Percentiles rank a stretch among this genome's conserved stretches.
Evolutionary conservation across 2,797 vertebrate species (phyloP).

Genomic region (Emys orbicularis): DNA sequence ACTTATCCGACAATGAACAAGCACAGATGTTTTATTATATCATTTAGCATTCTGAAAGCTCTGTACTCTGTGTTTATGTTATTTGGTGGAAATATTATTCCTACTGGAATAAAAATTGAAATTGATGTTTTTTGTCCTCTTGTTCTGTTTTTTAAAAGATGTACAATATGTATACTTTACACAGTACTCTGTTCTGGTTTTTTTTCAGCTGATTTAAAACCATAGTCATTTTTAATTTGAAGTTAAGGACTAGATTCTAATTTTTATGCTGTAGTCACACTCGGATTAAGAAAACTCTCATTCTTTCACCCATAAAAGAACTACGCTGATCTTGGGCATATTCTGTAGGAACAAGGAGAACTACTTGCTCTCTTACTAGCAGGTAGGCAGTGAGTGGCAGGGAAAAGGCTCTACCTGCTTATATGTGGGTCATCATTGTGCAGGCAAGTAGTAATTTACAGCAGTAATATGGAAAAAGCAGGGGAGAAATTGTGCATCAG

Average conservation of each 20-base stretch:
- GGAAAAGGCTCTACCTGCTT: not conserved
- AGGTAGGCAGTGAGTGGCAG: not conserved
- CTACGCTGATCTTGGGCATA: not conserved
- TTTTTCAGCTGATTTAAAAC: not conserved
- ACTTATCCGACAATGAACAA: not conserved
- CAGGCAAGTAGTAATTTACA: not conserved
- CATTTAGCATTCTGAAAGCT: not conserved
- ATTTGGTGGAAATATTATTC: not conserved
- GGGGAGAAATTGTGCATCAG: not conserved
- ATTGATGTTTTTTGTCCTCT: not conserved
- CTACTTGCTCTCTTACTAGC: not conserved
- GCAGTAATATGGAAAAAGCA: not conserved
- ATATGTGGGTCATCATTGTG: not conserved
- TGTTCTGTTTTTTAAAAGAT: not conserved
- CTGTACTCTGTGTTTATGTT: not conserved
- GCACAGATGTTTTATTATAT: not conserved
- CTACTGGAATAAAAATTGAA: not conserved
- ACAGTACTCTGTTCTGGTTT: not conserved
- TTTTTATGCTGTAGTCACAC: not conserved
- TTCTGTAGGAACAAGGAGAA: not conserved
- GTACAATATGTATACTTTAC: not conserved
- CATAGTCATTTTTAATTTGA: not conserved
- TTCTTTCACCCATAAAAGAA: not conserved
- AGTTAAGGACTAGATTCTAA: not conserved
- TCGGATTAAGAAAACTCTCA: not conserved